These are phyloP conservation scores for Hoplostethus mediterraneus DNA, from an alignment of 2,797 vertebrate species.

Conservation along the genomic window DNA sequence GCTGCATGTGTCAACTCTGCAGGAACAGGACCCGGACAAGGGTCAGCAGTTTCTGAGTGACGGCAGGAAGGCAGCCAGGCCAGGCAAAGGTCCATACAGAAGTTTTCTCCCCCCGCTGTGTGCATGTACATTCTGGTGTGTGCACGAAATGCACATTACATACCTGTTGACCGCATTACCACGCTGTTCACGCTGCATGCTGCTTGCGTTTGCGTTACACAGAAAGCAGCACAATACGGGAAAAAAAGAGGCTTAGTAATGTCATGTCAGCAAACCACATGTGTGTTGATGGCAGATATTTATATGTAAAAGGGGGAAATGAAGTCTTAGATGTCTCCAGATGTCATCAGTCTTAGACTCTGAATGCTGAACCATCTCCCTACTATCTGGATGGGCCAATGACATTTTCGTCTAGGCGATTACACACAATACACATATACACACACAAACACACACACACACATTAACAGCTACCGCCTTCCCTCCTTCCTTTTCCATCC, in stretches of 20 bases:
- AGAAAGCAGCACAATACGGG: constrained; percentile 31
- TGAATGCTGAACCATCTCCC: constrained; percentile 41
- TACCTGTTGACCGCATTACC: constrained; percentile 40
- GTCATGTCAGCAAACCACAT: constrained; percentile 58
- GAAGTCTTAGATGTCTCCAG: constrained; percentile 56
- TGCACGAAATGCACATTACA: constrained; percentile 28
- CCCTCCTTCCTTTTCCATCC: constrained; percentile 42
- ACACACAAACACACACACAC: constrained; percentile 30
- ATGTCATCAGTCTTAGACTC: constrained; percentile 67
- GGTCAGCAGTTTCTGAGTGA: constrained; percentile 60
- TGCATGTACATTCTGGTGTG: constrained; percentile 35
- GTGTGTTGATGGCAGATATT: constrained; percentile 48
- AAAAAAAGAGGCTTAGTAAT: constrained; percentile 40
- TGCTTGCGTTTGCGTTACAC: constrained; percentile 21
- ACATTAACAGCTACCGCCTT: constrained; percentile 63
- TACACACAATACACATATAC: constrained; percentile 45
- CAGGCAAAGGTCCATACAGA: constrained; percentile 32
- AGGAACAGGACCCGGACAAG: constrained; percentile 44
- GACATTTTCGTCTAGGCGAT: constrained; percentile 52
- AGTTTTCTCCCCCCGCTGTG: constrained; percentile 7
- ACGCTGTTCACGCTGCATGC: constrained; percentile 36
- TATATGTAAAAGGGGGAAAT: constrained; percentile 29
- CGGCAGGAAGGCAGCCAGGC: constrained; percentile 57
- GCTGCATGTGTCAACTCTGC: constrained; percentile 26
- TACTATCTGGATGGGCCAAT: constrained; percentile 27